Conservation (phyloP, 1,140 invertebrate species). For the Chlorops oryzae region DNA sequence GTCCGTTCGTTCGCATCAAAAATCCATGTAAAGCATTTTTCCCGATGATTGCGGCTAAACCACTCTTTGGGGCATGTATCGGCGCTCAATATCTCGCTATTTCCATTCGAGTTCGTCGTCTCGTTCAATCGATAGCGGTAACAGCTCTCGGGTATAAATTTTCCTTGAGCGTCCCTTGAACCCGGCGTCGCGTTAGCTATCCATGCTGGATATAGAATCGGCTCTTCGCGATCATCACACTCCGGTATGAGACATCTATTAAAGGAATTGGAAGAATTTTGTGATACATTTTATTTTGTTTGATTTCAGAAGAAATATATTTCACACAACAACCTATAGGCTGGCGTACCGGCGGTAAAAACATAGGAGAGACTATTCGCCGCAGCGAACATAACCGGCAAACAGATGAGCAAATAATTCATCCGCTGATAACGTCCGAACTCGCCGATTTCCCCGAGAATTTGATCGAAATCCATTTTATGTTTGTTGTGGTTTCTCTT, state of each 20-base stretch:
- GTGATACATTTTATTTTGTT: background rate
- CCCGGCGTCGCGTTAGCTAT: conserved; percentile 48
- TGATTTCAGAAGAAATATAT: background rate
- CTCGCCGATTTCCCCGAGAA: conserved; percentile 55
- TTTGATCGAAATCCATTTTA: conserved; percentile 54
- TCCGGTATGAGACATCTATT: conserved; percentile 51
- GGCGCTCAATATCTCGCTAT: background rate
- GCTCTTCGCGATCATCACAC: conserved; percentile 46
- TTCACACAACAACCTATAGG: conserved; percentile 47
- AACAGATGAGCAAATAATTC: conserved; percentile 54
- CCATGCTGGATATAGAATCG: conserved; percentile 47
- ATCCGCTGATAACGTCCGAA: conserved; percentile 54
- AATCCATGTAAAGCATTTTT: conserved; percentile 50
- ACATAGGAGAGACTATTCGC: conserved; percentile 58
- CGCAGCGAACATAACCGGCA: conserved; percentile 54
- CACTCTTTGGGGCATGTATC: conserved; percentile 32
- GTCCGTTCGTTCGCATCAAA: conserved; percentile 50
- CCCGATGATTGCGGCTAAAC: conserved; percentile 25
- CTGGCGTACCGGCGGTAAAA: conserved; percentile 54
- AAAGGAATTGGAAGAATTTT: conserved; percentile 1
- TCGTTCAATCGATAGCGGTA: conserved; percentile 22
- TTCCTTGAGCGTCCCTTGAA: conserved; percentile 24
- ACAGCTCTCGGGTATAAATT: conserved; percentile 34
- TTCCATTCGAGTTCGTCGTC: background rate
- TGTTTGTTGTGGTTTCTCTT: background rate